Evolutionary conservation across 2,888 invertebrate genomes (phyloP).

Genomic region (Strigamia transsilvanica): DNA sequence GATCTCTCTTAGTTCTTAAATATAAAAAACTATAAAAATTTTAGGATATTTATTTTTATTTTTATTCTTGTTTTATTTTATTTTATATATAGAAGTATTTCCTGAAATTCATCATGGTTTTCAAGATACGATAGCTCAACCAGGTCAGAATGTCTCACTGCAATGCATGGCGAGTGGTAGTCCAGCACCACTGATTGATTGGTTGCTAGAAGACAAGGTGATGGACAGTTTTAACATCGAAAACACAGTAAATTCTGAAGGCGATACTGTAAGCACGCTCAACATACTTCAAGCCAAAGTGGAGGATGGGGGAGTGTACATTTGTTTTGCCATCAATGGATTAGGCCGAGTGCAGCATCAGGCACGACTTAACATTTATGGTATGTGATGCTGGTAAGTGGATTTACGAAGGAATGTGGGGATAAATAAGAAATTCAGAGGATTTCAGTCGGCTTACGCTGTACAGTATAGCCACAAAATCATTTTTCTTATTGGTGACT

Average conservation of each 20-base stretch:
- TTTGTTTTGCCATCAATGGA: conserved; percentile 43
- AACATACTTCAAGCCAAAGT: conserved; percentile 27
- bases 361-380: conserved; percentile 53
- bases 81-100: conserved; percentile 14
- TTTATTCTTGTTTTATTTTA: not conserved
- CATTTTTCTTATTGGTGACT: not conserved
- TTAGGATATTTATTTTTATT: not conserved
- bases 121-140: conserved; percentile 86
- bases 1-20: not conserved
- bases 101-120: conserved; percentile 67
- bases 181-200: conserved; percentile 90
- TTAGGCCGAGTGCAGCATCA: conserved; percentile 51
- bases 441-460: conserved; percentile 2
- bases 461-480: not conserved
- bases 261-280: conserved; percentile 51
- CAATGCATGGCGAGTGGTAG: conserved; percentile 94
- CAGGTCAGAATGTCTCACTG: conserved; percentile 86
- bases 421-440: conserved; percentile 42
- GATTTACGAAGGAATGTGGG: conserved; percentile 30
- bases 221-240: conserved; percentile 32
- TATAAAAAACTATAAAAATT: not conserved
- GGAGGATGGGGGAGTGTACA: conserved; percentile 50
- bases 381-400: conserved; percentile 52
- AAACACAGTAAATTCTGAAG: conserved; percentile 8
- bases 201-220: conserved; percentile 80